Evolutionary conservation across 2,888 invertebrate genomes (phyloP).

Genomic region (Spialia ferax): DNA sequence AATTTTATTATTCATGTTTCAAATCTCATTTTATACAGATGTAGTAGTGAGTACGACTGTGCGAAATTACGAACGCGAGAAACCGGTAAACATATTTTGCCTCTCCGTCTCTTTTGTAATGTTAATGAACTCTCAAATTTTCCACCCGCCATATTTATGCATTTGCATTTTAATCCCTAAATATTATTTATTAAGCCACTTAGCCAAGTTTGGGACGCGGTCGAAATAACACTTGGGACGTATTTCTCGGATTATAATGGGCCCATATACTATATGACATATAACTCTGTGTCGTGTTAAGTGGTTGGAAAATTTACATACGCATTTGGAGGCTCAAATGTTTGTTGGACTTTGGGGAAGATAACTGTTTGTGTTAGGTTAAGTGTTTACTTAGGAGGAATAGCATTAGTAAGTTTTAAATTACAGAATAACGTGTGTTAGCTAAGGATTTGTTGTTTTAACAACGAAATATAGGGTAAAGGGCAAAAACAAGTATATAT

Average conservation of each 20-base stretch:
- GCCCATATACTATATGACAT: slow-evolving; percentile 21
- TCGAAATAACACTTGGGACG: slow-evolving; percentile 30
- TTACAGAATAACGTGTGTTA: not conserved
- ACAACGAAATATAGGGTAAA: not conserved
- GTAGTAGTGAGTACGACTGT: slow-evolving; percentile 12
- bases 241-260: slow-evolving; percentile 30
- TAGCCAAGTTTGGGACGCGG: slow-evolving; percentile 35
- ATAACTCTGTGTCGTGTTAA: slow-evolving; percentile 15
- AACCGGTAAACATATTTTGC: slow-evolving; percentile 35
- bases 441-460: not conserved
- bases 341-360: slow-evolving; percentile 13
- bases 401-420: slow-evolving; percentile 6
- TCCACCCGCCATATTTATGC: slow-evolving; percentile 35
- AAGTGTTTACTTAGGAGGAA: slow-evolving; percentile 9
- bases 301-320: slow-evolving; percentile 28
- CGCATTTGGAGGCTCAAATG: slow-evolving; percentile 18
- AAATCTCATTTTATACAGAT: not conserved
- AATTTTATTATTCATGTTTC: slow-evolving; percentile 7
- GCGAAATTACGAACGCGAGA: slow-evolving; percentile 28
- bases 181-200: slow-evolving; percentile 39
- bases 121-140: slow-evolving; percentile 40
- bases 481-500: not conserved
- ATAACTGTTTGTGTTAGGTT: slow-evolving; percentile 8
- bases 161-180: slow-evolving; percentile 39
- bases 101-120: slow-evolving; percentile 31